Percentiles rank a stretch among this genome's conserved stretches.
Evolutionary conservation across 2,113 vertebrate species (phyloP).

Genomic region (Porphyrio hochstetteri): DNA sequence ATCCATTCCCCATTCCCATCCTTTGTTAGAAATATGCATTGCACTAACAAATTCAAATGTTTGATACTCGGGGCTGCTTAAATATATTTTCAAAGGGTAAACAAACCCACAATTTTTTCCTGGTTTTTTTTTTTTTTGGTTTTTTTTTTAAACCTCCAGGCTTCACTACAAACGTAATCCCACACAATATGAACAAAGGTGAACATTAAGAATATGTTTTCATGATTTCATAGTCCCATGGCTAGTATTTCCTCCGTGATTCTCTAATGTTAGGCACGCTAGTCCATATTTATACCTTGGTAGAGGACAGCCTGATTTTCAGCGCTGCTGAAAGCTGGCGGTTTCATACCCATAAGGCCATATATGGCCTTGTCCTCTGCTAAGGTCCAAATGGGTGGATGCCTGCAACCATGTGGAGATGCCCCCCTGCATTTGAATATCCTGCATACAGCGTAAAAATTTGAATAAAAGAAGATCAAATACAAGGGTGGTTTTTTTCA

Average conservation of each 20-base stretch:
- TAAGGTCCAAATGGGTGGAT: neutral
- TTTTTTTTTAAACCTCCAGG: neutral
- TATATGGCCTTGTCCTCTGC: neutral
- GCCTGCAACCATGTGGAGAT: neutral
- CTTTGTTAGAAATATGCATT: slow-evolving; percentile 33
- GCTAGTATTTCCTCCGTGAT: neutral
- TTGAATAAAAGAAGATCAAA: slow-evolving; percentile 15
- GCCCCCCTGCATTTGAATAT: neutral
- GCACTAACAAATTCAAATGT: neutral
- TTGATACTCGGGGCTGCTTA: neutral
- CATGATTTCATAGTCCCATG: neutral
- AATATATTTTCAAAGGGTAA: slow-evolving; percentile 13
- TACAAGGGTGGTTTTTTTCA: neutral
- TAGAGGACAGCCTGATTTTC: neutral
- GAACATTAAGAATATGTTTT: neutral
- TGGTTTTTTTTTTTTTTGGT: neutral
- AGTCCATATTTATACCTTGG: neutral
- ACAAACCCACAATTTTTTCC: neutral
- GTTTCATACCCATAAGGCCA: neutral
- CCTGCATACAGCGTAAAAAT: neutral
- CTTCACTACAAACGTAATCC: neutral
- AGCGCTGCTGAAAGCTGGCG: neutral
- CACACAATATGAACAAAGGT: neutral
- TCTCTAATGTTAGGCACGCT: neutral
- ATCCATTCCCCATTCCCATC: slow-evolving; percentile 7